Evolutionary conservation across 2,888 invertebrate genomes (phyloP).

Genomic region (Aproaerema taeniolella): DNA sequence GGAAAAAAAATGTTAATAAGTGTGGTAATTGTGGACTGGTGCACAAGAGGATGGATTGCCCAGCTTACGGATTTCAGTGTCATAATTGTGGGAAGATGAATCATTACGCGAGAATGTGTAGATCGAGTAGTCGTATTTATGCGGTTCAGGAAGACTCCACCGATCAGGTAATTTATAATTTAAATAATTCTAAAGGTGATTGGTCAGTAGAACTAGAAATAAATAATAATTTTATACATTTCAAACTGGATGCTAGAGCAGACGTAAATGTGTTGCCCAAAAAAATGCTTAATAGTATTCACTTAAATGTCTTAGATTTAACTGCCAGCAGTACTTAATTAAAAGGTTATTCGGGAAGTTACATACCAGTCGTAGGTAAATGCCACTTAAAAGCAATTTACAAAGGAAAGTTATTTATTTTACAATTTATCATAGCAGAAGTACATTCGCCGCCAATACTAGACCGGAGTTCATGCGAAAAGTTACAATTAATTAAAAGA

Average conservation of each 20-base stretch:
- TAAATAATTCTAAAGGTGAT: constrained; percentile 6
- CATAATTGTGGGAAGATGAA: constrained; percentile 15
- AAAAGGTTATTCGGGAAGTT: constrained; percentile 19
- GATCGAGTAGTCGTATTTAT: constrained; percentile 6
- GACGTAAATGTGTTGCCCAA: constrained; percentile 23
- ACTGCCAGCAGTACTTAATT: constrained; percentile 12
- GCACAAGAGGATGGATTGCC: constrained; percentile 16
- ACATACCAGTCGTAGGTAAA: constrained; percentile 18
- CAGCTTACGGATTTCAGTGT: constrained; percentile 20
- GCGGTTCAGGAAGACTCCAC: constrained; percentile 17
- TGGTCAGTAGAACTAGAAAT: constrained; percentile 19
- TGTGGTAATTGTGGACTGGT: constrained; percentile 14
- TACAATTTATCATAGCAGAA: constrained; percentile 19
- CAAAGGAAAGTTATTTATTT: constrained; percentile 15
- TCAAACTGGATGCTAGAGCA: constrained; percentile 24
- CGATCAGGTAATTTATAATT: constrained; percentile 20
- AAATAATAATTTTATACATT: constrained; percentile 14
- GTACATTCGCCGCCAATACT: constrained; percentile 17
- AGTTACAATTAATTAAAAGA: constrained; percentile 19
- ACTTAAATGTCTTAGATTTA: constrained; percentile 13
- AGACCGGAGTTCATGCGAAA: constrained; percentile 18
- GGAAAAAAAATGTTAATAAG: too few relatives aligned
- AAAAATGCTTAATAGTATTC: constrained; percentile 5
- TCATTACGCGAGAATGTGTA: constrained; percentile 21
- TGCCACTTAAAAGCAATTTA: constrained; percentile 18